A percentile compares a stretch with the other conserved stretches of the same genome.
phyloP scores from a whole-genome alignment of 1,140 invertebrate genomes.

The Campoletis sonorensis region DNA sequence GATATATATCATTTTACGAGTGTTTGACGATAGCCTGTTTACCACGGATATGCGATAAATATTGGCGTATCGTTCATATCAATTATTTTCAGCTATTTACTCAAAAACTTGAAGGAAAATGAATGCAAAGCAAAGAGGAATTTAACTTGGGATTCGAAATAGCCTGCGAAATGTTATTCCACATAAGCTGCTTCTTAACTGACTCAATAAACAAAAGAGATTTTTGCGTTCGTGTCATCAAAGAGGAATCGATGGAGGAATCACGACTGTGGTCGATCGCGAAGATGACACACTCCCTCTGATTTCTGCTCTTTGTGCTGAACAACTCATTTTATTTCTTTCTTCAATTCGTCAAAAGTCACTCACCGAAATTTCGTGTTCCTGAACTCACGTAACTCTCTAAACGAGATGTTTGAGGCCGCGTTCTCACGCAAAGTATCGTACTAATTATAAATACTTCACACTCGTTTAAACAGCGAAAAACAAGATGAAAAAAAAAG shows the following conservation, averaged over 20 bases:
- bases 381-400: neutral
- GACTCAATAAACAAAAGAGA: no score
- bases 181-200: no score
- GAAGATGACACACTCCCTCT: no score
- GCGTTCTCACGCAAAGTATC: constrained; percentile 26
- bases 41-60: neutral
- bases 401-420: neutral
- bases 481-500: constrained; percentile 11
- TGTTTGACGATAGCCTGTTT: neutral
- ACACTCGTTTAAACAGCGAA: constrained; percentile 12
- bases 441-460: constrained; percentile 23
- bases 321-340: neutral
- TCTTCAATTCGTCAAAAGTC: constrained; percentile 15
- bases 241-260: no score
- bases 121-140: neutral
- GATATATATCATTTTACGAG: neutral
- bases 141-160: no score
- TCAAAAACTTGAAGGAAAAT: neutral
- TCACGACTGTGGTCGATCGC: no score
- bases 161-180: no score
- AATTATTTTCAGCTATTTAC: neutral
- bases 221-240: no score
- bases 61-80: neutral
- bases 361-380: constrained; percentile 14
- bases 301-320: neutral